These are phyloP conservation scores for Botrylloides violaceus DNA, from an alignment of 23 tunicate genomes.

Conservation along the genomic window DNA sequence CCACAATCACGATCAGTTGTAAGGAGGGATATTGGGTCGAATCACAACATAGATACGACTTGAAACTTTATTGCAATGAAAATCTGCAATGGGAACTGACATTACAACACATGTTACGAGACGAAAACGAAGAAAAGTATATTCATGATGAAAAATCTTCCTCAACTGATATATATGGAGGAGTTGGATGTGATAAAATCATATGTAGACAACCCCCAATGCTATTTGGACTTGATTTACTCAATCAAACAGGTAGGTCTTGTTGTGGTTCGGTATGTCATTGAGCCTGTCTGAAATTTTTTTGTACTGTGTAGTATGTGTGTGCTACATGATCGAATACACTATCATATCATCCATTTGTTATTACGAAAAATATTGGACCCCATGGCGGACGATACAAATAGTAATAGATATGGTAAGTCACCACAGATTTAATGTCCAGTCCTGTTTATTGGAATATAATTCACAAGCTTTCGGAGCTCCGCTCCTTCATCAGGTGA, in stretches of 20 bases:
- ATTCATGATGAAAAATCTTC: slow-evolving; percentile 10
- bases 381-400: no score
- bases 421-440: no score
- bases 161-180: neutral
- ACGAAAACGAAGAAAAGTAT: slow-evolving; percentile 32
- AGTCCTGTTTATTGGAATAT: no score
- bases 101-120: neutral
- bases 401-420: no score
- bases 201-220: slow-evolving; percentile 35
- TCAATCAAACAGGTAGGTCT: slow-evolving; percentile 11
- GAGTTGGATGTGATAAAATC: slow-evolving; percentile 21
- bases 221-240: slow-evolving; percentile 31
- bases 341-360: no score
- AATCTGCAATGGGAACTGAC: slow-evolving; percentile 57
- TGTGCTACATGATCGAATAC: no score
- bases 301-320: no score
- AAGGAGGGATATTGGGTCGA: slow-evolving; percentile 39
- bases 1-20: slow-evolving; percentile 33
- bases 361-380: no score
- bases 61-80: slow-evolving; percentile 40
- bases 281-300: no score
- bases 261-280: no score
- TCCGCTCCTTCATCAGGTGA: no score
- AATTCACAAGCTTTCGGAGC: no score
- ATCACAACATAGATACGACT: slow-evolving; percentile 2